These are phyloP conservation scores for Urocolius indicus DNA, from an alignment of 2,113 vertebrate species.

Conservation along the genomic window DNA sequence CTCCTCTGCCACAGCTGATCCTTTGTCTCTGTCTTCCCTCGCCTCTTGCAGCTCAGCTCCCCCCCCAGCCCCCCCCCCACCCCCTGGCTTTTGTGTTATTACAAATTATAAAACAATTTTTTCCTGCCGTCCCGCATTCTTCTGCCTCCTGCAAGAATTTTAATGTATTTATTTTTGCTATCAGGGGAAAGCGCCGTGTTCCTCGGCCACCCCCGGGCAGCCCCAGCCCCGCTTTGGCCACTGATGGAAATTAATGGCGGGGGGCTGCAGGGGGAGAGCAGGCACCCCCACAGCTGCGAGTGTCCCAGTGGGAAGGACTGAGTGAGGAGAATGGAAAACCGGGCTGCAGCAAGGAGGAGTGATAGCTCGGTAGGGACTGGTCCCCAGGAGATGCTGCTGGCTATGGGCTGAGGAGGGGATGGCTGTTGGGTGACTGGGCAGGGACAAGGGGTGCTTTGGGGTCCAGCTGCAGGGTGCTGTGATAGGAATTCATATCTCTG, in stretches of 20 bases:
- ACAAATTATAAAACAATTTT: constrained; percentile 83
- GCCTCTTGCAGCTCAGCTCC: neutral
- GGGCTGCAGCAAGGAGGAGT: neutral
- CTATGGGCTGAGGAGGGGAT: neutral
- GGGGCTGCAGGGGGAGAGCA: neutral
- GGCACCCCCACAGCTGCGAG: neutral
- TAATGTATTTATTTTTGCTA: constrained; percentile 88
- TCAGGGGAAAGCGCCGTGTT: constrained; percentile 76
- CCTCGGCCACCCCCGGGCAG: constrained; percentile 69
- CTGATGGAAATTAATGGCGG: constrained; percentile 42
- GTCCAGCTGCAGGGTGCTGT: neutral
- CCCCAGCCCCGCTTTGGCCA: neutral
- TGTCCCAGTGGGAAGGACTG: neutral
- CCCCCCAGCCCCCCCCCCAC: neutral
- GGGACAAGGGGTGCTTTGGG: neutral
- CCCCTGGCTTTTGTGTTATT: constrained; percentile 75
- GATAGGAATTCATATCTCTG: neutral
- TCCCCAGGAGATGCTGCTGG: neutral
- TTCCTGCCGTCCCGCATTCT: constrained; percentile 80
- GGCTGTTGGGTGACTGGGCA: neutral
- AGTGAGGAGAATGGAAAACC: accelerated
- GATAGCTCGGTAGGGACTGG: no score
- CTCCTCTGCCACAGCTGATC: neutral
- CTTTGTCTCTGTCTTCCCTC: constrained; percentile 38
- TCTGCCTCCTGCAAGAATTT: constrained; percentile 84